These are phyloP conservation scores for Hirudinaria manillensis DNA, from an alignment of 2,888 invertebrate species.

Conservation along the genomic window DNA sequence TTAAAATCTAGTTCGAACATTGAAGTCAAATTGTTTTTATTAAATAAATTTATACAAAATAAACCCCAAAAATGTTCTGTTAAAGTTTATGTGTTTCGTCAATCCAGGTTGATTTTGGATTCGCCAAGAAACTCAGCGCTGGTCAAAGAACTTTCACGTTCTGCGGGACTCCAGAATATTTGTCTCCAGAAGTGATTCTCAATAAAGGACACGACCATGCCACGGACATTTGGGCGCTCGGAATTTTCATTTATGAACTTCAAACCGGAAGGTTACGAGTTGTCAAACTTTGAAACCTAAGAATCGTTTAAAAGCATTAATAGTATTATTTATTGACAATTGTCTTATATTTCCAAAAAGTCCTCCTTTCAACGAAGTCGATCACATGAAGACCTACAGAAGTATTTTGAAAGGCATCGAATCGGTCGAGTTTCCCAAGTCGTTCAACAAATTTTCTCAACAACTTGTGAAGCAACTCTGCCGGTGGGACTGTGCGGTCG, in stretches of 20 bases:
- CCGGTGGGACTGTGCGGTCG: conserved; percentile 55
- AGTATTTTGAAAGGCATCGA: conserved; percentile 97
- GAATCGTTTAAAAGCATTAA: too few relatives aligned
- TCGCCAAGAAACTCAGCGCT: conserved; percentile 79
- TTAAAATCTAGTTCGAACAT: too few relatives aligned
- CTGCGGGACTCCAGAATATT: conserved; percentile 88
- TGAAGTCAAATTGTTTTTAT: background rate
- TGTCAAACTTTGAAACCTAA: background rate
- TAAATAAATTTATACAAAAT: background rate
- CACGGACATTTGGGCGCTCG: conserved; percentile 97
- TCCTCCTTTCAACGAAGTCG: conserved; percentile 87
- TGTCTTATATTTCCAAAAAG: conserved; percentile 43
- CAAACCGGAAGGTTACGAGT: conserved; percentile 67
- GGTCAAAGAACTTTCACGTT: conserved; percentile 99
- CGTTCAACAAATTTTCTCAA: conserved; percentile 85
- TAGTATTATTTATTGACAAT: too few relatives aligned
- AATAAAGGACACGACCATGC: conserved; percentile 86
- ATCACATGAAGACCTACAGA: conserved; percentile 99
- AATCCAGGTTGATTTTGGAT: conserved; percentile 83
- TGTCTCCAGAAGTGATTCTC: conserved; percentile 95
- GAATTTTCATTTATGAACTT: conserved; percentile 95
- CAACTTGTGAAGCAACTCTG: conserved; percentile 93
- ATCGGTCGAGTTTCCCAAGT: conserved; percentile 91
- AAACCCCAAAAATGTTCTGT: too few relatives aligned
- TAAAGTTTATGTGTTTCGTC: background rate